Evolutionary conservation across 2,888 invertebrate species (phyloP), one percentile per base, ranked within the genome.

Genomic region (Pristionchus arcanus): DNA sequence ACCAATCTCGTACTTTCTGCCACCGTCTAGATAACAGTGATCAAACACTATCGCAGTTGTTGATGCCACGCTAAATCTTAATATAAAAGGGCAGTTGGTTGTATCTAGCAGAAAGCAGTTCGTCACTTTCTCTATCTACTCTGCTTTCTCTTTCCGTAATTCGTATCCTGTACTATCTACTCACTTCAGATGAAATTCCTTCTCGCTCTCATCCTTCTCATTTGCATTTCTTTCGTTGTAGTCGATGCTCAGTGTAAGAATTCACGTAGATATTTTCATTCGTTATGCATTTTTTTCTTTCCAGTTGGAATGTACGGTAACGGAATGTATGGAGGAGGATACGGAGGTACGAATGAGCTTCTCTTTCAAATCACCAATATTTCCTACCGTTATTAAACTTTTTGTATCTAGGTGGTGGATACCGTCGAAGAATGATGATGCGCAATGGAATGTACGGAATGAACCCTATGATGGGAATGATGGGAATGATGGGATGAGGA

Each of bases 381-480:
- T 9, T 42, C 4, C 2, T 49, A n/a, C 53, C 49, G 53, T 53
- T 2, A 81, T 49, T 49, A 1, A 49, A 25, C 4, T 49, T 16
- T 34, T 42, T n/a, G n/a, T n/a, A n/a, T 77, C 15, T 31, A 77
- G 77, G 77, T 34, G 81, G 49, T 25, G 81, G 81, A 71, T 34
- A 34, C 19, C 34, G 71, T 11, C 31, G 71, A 71, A 11, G 71
- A 37, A 77, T 77, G 77, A 77, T 34, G 42, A 77, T 34, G 42
- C 77, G 77, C 77, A 77, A 37, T 21, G 77, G 77, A 25, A 81
- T 81, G 42, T 81, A 81, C 49, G 81, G 81, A 34, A 49, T 49
- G 49, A 83, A 53, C 81, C 81, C 81, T 13, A 83, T 83, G 81
- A 53, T 83, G 81, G 81, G 81, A 34, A 77, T 77, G 77, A 77